Base-by-base conservation (phyloP, 2,113 vertebrate genomes). In the Theristicus caerulescens region DNA sequence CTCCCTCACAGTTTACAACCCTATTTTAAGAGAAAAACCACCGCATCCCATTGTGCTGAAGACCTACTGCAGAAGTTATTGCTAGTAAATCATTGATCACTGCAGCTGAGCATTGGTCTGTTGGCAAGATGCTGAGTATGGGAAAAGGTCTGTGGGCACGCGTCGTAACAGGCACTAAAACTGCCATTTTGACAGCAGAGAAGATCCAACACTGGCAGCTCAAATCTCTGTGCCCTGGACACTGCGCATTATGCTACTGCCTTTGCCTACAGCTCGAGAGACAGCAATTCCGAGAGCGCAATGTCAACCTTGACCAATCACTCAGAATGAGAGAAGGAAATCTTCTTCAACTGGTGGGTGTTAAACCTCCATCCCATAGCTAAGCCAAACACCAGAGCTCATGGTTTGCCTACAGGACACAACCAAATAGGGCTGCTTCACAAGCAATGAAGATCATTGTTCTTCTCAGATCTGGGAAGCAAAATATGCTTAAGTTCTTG, bases 201-300 rank as follows among this genome's bases (percentile, higher is more conserved):
- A 47, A 36, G 72, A 55, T 61, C 62, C 55, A 65, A 27, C 42
- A 31, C 6, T 2, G 2, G 51, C 64, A 88, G 82, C 26, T 67
- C 59, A 34, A 62, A 83, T 29, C 61, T n/a, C 65, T 59, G 6
- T 1, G 10, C 59, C 47, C n/a, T 1, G 8, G 52, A 87, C 36
- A 42, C 8, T 1, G 5, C 65, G 44, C 0, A 0, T 40, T 24
- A n/a, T 1, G 8, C 69, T 65, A 59, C 38, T 58, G 54, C 44
- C 44, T 34, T n/a, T 44, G 73, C 77, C 65, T 49, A 38, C 34
- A 59, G 86, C 26, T 19, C 7, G 5, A 54, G 31, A 86, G n/a
- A 69, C 1, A 5, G 29, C 57, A 59, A 29, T 16, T 67, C 61
- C 70, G 77, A 82, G 36, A 71, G 49, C 8, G 1, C 20, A 49